phyloP scores from a whole-genome alignment of 2,797 vertebrate species.

The Girardinus metallicus region DNA sequence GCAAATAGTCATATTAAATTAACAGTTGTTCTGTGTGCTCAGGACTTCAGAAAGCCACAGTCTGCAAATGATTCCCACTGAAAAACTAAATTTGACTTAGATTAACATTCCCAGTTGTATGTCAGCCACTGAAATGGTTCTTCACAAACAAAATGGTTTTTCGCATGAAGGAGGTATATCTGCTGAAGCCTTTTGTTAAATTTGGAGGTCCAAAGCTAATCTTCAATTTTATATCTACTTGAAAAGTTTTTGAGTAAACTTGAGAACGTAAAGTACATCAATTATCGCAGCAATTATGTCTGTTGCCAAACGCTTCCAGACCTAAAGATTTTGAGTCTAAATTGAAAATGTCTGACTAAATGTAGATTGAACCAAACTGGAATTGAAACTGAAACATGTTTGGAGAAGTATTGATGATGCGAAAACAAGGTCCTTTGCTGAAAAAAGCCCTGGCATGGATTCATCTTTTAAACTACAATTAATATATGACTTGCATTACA shows the following conservation, averaged over 20 bases:
- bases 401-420: slow-evolving; percentile 29
- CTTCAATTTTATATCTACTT: neutral
- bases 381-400: slow-evolving; percentile 17
- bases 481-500: slow-evolving; percentile 70
- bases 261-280: neutral
- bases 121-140: neutral
- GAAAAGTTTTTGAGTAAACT: neutral
- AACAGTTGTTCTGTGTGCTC: neutral
- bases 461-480: slow-evolving; percentile 57
- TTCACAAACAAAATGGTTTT: neutral
- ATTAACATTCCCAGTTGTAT: neutral
- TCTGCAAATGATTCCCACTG: too few relatives aligned
- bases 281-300: neutral
- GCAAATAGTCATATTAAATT: neutral
- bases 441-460: slow-evolving; percentile 36
- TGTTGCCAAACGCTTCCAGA: neutral
- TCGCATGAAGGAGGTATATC: neutral
- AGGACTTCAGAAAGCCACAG: neutral
- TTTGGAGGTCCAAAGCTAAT: neutral
- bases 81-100: slow-evolving; percentile 1
- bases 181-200: neutral
- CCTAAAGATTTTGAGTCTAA: neutral
- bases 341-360: slow-evolving; percentile 8
- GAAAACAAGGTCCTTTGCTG: slow-evolving; percentile 10
- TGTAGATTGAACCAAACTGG: neutral